phyloP scores from a whole-genome alignment of 2,888 invertebrate species.

The Tenthredo amoena region DNA sequence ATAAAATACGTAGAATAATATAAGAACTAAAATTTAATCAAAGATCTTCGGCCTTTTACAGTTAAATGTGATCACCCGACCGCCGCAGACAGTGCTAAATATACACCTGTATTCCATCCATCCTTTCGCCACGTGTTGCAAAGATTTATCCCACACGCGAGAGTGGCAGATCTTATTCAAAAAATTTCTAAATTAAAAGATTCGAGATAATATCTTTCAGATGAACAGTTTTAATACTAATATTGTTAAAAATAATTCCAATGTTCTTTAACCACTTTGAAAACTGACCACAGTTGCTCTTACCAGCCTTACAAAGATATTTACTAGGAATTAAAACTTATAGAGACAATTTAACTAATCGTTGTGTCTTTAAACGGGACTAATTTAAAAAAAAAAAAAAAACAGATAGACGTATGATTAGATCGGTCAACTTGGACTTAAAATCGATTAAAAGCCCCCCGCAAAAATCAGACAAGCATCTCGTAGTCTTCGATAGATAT shows the following conservation, averaged over 20 bases:
- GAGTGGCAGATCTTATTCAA: not conserved
- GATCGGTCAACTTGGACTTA: not conserved
- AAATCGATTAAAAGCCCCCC: not conserved
- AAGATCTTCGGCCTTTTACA: not conserved
- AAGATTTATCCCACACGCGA: not conserved
- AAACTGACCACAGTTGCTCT: not conserved
- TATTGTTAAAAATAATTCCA: constrained; percentile 2
- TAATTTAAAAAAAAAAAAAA: not conserved
- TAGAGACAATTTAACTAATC: not conserved
- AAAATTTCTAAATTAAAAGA: not conserved
- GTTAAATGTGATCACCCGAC: not conserved
- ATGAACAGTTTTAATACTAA: not conserved
- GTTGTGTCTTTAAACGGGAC: not conserved
- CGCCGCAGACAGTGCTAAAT: constrained; percentile 17
- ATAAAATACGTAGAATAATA: not conserved
- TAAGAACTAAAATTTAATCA: not conserved
- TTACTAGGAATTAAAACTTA: not conserved
- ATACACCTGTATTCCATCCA: not conserved
- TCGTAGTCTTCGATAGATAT: not conserved
- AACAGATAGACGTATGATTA: not conserved
- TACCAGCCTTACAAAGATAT: not conserved
- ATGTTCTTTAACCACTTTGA: not conserved
- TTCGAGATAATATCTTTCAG: not conserved
- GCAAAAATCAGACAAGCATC: not conserved
- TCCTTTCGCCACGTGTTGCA: not conserved